Evolutionary conservation across 2,888 invertebrate species (phyloP).

Genomic region (Melinaea marsaeus): DNA sequence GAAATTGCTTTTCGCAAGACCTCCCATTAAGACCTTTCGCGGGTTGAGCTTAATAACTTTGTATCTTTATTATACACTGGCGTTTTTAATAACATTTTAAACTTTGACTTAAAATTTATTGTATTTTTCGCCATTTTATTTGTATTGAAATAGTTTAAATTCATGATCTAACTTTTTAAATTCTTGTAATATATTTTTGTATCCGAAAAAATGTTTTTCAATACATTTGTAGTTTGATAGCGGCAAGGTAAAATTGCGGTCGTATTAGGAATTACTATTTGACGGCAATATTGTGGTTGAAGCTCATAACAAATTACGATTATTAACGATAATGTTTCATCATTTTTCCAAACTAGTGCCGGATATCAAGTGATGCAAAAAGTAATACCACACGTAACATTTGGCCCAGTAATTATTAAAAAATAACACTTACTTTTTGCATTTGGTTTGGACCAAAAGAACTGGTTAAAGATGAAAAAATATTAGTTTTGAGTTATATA

Average conservation of each 20-base stretch:
- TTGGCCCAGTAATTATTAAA: too few relatives aligned
- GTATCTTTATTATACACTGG: too few relatives aligned
- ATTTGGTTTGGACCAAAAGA: too few relatives aligned
- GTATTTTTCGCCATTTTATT: too few relatives aligned
- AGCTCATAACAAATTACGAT: not conserved
- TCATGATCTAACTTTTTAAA: too few relatives aligned
- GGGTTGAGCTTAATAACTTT: not conserved
- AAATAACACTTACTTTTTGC: too few relatives aligned
- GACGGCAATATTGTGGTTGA: not conserved
- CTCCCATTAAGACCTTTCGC: conserved; percentile 3
- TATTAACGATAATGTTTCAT: not conserved
- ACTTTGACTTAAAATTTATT: too few relatives aligned
- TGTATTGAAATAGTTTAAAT: too few relatives aligned
- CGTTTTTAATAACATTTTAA: too few relatives aligned
- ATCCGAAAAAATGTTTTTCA: not conserved
- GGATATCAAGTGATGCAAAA: not conserved
- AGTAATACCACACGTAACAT: not conserved
- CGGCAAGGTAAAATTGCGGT: conserved; percentile 29
- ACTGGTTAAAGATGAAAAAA: too few relatives aligned
- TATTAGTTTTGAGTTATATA: not conserved
- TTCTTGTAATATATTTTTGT: not conserved
- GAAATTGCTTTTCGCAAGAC: conserved; percentile 6
- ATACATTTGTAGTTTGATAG: not conserved
- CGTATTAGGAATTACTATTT: conserved; percentile 2
- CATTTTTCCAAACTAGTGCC: not conserved